Base-by-base conservation (phyloP, 2,797 vertebrate genomes). In the Alcedo quadribrachys region DNA sequence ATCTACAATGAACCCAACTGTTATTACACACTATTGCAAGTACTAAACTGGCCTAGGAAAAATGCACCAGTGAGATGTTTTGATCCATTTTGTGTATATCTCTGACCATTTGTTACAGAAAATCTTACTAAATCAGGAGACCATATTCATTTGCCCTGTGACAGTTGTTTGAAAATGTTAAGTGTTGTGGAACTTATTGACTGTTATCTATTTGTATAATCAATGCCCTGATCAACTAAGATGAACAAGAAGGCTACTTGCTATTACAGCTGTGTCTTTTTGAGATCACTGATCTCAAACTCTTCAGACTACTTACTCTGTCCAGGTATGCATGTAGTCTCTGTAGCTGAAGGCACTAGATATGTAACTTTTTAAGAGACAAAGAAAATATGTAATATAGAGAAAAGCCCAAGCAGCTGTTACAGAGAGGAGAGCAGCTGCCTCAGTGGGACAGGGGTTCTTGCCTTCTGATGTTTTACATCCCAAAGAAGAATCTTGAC, bases 1-100 rank as follows among this genome's bases (percentile, higher is more conserved):
- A 92, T 81, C 93, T 92, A 60, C 90, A 90, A 30, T 40, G 25
- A 94, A 21, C 15, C 66, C 80, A 73, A 61, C 45, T 16, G 28
- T 78, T 78, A 55, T 73, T 73, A 60, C 79, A 69, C 45, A 55
- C 83, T 9, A 66, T 40, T 0, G 0, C 0, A 0, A 82, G 32
- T 55, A 54, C 54, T 88, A 37, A 92, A 48, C 46, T 60, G 53
- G 45, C 40, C 86, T 15, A 35, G 81, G 32, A 92, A 11, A 15
- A 81, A 6, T 53, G 45, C 32, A 61, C 20, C 27, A 45, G n/a
- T 61, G 30, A 82, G 51, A 53, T 1, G 0, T 71, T 85, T 71
- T 80, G 32, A 80, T 50, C 24, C 9, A 42, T 30, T 69, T 57
- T 15, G 8, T 48, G 15, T 51, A 30, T 71, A 37, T 70, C 46